Percentiles rank a stretch among this genome's conserved stretches.
These are phyloP conservation scores for Danionella cerebrum DNA, from an alignment of 2,113 vertebrate species.

Conservation along the genomic window DNA sequence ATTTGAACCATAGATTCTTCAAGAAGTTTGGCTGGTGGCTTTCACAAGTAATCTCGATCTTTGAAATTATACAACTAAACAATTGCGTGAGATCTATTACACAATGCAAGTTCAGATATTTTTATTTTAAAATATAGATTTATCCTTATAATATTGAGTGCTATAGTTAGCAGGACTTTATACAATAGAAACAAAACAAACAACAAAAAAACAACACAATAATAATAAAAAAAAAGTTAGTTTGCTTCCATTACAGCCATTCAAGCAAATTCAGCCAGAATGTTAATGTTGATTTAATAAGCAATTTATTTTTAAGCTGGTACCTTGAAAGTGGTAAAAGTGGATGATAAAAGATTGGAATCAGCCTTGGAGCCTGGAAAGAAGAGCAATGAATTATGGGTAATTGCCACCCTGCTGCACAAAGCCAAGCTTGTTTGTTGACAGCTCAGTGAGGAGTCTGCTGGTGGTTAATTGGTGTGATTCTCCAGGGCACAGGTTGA, in stretches of 20 bases:
- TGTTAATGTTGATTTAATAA: slow-evolving; percentile 61
- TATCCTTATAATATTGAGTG: too few relatives aligned
- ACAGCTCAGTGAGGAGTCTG: slow-evolving; percentile 36
- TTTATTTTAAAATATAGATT: too few relatives aligned
- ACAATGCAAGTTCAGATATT: too few relatives aligned
- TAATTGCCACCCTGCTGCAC: slow-evolving; percentile 31
- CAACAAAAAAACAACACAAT: neutral
- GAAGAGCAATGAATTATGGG: slow-evolving; percentile 25
- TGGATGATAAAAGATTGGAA: slow-evolving; percentile 48
- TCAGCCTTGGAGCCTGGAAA: slow-evolving; percentile 43
- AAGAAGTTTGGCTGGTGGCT: too few relatives aligned
- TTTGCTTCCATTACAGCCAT: slow-evolving; percentile 11
- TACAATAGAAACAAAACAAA: neutral
- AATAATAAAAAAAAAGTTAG: neutral
- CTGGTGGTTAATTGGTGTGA: slow-evolving; percentile 54
- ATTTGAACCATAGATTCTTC: too few relatives aligned
- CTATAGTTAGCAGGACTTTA: too few relatives aligned
- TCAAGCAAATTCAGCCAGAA: slow-evolving; percentile 47
- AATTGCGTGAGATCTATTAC: too few relatives aligned
- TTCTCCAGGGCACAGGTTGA: slow-evolving; percentile 44
- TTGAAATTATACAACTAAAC: too few relatives aligned
- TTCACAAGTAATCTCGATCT: too few relatives aligned
- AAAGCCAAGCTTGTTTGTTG: slow-evolving; percentile 51
- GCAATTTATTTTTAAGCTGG: slow-evolving; percentile 54
- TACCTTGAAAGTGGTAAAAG: slow-evolving; percentile 40